Percentiles rank a stretch among this genome's conserved stretches.
phyloP scores from a whole-genome alignment of 2,888 invertebrate species.

The Tinea semifulvella region DNA sequence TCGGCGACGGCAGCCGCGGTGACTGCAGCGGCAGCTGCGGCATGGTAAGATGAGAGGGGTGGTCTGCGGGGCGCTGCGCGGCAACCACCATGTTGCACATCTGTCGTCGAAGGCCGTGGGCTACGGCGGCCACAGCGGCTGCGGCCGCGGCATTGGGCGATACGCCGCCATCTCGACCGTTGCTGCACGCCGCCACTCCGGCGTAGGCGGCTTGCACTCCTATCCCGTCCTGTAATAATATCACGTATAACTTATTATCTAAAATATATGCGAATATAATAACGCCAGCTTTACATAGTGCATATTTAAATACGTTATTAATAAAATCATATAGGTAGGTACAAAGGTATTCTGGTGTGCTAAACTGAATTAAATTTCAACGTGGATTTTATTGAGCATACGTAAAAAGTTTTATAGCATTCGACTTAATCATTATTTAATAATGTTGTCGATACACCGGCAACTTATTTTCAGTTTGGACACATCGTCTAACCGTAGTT shows the following conservation, averaged over 20 bases:
- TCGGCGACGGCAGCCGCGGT: conserved; percentile 63
- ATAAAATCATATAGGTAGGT: too few relatives aligned
- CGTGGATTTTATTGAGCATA: too few relatives aligned
- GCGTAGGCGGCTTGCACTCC: conserved; percentile 61
- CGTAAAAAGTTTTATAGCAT: too few relatives aligned
- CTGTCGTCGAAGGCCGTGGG: conserved; percentile 85
- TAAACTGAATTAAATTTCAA: too few relatives aligned
- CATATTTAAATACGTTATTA: too few relatives aligned
- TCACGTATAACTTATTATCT: too few relatives aligned
- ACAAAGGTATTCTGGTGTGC: too few relatives aligned
- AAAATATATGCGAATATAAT: background rate
- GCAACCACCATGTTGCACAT: conserved; percentile 84
- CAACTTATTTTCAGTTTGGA: background rate
- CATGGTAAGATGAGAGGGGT: conserved; percentile 57
- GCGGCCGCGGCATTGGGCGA: conserved; percentile 77
- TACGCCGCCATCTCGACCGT: conserved; percentile 63
- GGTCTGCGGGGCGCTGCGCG: conserved; percentile 49
- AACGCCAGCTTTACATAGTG: conserved; percentile 8
- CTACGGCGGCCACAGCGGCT: conserved; percentile 86
- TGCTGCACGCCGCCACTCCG: conserved; percentile 63
- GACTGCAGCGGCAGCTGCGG: conserved; percentile 47
- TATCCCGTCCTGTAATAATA: conserved; percentile 70
- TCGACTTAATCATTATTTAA: too few relatives aligned
- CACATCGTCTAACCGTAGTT: too few relatives aligned
- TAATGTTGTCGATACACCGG: too few relatives aligned